These are phyloP conservation scores for Stomorhina lunata DNA, from an alignment of 2,888 invertebrate species.

Conservation along the genomic window DNA sequence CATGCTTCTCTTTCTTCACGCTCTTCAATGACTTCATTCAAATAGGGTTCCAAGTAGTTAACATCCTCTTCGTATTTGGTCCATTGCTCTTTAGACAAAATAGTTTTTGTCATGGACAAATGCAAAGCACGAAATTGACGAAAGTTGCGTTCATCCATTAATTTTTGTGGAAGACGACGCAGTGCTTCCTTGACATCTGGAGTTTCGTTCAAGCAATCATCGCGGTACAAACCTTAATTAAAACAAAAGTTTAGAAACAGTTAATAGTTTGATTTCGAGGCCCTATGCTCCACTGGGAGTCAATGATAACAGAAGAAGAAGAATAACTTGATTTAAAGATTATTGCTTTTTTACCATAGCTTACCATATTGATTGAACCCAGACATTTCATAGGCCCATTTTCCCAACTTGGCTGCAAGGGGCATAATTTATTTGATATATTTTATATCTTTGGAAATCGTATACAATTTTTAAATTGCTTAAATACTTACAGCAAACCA, in stretches of 20 bases:
- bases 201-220: slow-evolving; percentile 88
- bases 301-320: too few species aligned
- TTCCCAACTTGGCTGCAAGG: slow-evolving; percentile 81
- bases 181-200: slow-evolving; percentile 90
- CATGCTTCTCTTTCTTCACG: slow-evolving; percentile 88
- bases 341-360: neutral
- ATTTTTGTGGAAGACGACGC: slow-evolving; percentile 86
- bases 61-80: slow-evolving; percentile 91
- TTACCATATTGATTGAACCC: slow-evolving; percentile 88
- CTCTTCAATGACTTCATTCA: slow-evolving; percentile 91
- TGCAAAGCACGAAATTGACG: slow-evolving; percentile 92
- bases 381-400: slow-evolving; percentile 88
- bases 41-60: slow-evolving; percentile 87
- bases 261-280: neutral
- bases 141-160: slow-evolving; percentile 92
- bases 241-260: slow-evolving; percentile 20
- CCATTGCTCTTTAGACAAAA: slow-evolving; percentile 96
- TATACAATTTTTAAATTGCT: neutral
- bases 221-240: slow-evolving; percentile 87
- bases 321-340: neutral
- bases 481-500: slow-evolving; percentile 77
- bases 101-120: slow-evolving; percentile 86
- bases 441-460: neutral
- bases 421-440: slow-evolving; percentile 1
- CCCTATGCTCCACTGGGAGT: too few species aligned